Conservation (phyloP, 2,113 vertebrate species). For the Lamprotornis superbus region DNA sequence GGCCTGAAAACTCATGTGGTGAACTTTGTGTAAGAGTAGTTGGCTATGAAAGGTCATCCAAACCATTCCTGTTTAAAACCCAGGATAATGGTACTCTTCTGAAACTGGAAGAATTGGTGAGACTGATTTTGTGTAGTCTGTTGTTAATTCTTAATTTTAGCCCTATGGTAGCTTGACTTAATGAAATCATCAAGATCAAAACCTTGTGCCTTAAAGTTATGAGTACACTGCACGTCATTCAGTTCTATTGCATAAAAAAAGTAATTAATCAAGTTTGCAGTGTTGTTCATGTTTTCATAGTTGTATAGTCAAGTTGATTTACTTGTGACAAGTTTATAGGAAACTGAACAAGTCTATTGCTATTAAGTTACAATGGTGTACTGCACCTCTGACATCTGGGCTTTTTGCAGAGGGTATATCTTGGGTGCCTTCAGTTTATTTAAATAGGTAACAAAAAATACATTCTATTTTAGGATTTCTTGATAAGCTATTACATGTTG, state of each 20-base stretch:
- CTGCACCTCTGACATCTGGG: background rate
- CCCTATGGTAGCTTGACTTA: background rate
- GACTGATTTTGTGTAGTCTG: background rate
- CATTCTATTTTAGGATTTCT: background rate
- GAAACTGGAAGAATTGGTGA: constrained; percentile 83
- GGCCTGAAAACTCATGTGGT: constrained; percentile 86
- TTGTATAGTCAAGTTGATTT: background rate
- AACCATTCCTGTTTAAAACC: constrained; percentile 83
- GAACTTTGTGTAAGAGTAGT: constrained; percentile 88
- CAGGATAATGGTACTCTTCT: constrained; percentile 93
- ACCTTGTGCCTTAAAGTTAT: background rate
- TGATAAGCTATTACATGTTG: background rate
- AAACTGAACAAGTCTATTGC: background rate
- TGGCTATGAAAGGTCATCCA: constrained; percentile 81
- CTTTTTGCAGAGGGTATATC: background rate
- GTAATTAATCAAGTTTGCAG: background rate
- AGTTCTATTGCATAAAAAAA: background rate
- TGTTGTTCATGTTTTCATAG: background rate
- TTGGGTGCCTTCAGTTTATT: background rate
- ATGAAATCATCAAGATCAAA: background rate
- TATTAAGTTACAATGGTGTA: background rate
- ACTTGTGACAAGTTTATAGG: background rate
- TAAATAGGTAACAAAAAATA: background rate
- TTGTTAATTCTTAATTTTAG: background rate
- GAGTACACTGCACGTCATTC: background rate